phyloP scores from a whole-genome alignment of 2,797 vertebrate species.

The Thamnophis elegans region DNA sequence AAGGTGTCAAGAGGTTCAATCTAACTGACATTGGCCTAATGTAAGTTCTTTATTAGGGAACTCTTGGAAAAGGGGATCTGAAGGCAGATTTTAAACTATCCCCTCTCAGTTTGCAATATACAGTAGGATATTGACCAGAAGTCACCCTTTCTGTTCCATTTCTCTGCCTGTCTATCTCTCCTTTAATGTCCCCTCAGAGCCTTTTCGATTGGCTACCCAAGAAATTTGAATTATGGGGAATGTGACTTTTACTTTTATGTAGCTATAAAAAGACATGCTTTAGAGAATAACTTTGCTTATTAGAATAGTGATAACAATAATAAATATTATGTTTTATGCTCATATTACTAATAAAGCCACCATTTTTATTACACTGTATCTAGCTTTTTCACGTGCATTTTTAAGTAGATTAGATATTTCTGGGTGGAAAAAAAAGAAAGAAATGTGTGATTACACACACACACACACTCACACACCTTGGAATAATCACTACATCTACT shows the following conservation, averaged over 20 bases:
- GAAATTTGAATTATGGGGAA: not conserved
- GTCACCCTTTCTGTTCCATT: not conserved
- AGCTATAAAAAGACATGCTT: not conserved
- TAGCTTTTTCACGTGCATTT: not conserved
- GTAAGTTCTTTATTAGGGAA: not conserved
- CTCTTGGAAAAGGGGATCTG: not conserved
- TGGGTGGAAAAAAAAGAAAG: not conserved
- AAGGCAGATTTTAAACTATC: not conserved
- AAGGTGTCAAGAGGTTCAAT: not conserved
- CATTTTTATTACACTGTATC: not conserved
- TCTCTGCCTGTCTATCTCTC: not conserved
- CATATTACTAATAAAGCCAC: not conserved
- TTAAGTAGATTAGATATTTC: not conserved
- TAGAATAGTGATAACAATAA: not conserved
- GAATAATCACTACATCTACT: not conserved
- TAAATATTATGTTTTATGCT: not conserved
- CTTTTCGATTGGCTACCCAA: not conserved
- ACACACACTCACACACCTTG: no score
- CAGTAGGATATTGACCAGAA: not conserved
- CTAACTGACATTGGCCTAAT: not conserved
- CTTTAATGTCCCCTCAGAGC: not conserved
- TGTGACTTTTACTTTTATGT: not conserved
- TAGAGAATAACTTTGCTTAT: not conserved
- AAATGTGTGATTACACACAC: not conserved
- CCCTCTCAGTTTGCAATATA: not conserved